These are phyloP conservation scores for Bombyx huttoni DNA, from an alignment of 2,888 invertebrate genomes.

Conservation along the genomic window DNA sequence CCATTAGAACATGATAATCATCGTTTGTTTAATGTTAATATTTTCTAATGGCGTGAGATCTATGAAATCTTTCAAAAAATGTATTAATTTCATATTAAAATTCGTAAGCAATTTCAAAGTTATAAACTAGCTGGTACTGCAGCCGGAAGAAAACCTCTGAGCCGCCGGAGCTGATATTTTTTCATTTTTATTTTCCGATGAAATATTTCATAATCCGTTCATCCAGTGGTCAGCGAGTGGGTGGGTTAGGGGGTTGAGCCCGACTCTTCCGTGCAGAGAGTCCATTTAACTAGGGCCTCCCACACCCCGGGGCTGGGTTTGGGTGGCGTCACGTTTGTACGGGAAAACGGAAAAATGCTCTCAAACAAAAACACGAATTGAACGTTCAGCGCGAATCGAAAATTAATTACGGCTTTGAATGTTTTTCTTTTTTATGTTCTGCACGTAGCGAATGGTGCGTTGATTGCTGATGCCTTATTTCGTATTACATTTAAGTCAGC, in stretches of 20 bases:
- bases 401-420: constrained; percentile 55
- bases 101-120: constrained; percentile 15
- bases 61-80: neutral
- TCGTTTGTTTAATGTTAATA: no score
- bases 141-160: constrained; percentile 13
- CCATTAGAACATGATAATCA: no score
- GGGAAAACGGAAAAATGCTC: constrained; percentile 38
- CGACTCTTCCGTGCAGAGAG: constrained; percentile 32
- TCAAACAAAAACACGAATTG: constrained; percentile 46
- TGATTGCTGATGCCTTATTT: neutral
- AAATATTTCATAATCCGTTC: constrained; percentile 61
- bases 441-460: neutral
- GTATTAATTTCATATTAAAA: neutral
- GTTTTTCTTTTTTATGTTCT: constrained; percentile 25
- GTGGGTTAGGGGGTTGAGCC: constrained; percentile 19
- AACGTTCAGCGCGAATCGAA: constrained; percentile 52
- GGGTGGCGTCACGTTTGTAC: constrained; percentile 47
- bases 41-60: neutral
- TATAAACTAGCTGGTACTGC: constrained; percentile 16
- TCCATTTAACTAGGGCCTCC: constrained; percentile 37
- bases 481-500: no score
- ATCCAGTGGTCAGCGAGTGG: constrained; percentile 45
- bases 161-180: constrained; percentile 20
- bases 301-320: constrained; percentile 11
- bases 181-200: constrained; percentile 38